Evolutionary conservation across 2,888 invertebrate genomes (phyloP).

Genomic region (Dromius quadrimaculatus): DNA sequence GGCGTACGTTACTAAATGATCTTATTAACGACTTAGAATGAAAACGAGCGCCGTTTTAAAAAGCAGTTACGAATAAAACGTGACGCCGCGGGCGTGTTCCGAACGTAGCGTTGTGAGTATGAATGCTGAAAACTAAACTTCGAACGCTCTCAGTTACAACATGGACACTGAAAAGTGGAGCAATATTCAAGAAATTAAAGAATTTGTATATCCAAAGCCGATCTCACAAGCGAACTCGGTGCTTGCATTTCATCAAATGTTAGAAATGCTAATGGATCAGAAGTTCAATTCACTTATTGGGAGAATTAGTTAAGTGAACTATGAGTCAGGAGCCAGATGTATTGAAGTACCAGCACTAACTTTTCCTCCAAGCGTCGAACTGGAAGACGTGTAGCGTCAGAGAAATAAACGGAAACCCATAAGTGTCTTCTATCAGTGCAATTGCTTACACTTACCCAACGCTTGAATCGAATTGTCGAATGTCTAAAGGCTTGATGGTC

Average conservation of each 20-base stretch:
- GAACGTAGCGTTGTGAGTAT: not conserved
- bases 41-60: slow-evolving; percentile 22
- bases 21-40: slow-evolving; percentile 22
- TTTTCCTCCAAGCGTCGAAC: slow-evolving; percentile 6
- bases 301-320: slow-evolving; percentile 53
- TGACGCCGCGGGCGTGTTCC: slow-evolving; percentile 2
- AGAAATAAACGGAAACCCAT: slow-evolving; percentile 32
- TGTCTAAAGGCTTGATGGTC: not conserved
- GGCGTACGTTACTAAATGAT: slow-evolving; percentile 20
- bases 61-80: slow-evolving; percentile 30
- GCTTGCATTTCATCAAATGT: slow-evolving; percentile 26
- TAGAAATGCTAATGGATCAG: slow-evolving; percentile 54
- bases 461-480: not conserved
- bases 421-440: slow-evolving; percentile 17
- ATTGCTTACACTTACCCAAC: slow-evolving; percentile 19
- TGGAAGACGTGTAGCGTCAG: slow-evolving; percentile 30
- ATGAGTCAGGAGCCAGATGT: too few species aligned
- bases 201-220: slow-evolving; percentile 30
- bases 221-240: not conserved
- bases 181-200: slow-evolving; percentile 1
- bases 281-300: slow-evolving; percentile 55
- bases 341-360: not conserved
- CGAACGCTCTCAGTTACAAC: not conserved
- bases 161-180: not conserved
- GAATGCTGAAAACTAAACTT: not conserved